These are phyloP conservation scores for Pseudomugil gertrudae DNA, from an alignment of 2,797 vertebrate genomes.

Conservation along the genomic window DNA sequence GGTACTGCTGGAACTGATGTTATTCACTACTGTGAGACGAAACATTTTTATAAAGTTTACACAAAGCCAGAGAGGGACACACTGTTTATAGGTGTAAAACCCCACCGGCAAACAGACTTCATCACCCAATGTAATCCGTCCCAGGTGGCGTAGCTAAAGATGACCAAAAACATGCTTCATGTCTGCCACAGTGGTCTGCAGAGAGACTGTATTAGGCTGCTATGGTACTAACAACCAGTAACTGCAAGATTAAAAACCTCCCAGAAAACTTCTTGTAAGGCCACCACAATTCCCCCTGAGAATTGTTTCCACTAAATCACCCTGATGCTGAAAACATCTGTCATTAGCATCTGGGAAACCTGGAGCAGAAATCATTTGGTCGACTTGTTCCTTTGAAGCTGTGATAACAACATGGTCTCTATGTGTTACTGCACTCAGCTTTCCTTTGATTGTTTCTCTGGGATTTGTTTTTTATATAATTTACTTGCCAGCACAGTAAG, in stretches of 20 bases:
- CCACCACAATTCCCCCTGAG: slow-evolving; percentile 33
- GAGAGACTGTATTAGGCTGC: slow-evolving; percentile 61
- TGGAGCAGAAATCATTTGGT: background rate
- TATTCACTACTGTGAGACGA: background rate
- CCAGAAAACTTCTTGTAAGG: slow-evolving; percentile 21
- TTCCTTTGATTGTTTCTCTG: no score
- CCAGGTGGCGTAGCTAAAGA: slow-evolving; percentile 50
- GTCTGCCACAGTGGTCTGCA: slow-evolving; percentile 48
- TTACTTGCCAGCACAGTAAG: background rate
- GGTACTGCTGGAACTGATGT: background rate
- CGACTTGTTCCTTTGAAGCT: background rate
- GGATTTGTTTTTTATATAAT: background rate
- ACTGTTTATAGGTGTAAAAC: slow-evolving; percentile 37
- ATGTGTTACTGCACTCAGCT: background rate
- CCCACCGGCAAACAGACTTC: slow-evolving; percentile 23
- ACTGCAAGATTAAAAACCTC: slow-evolving; percentile 58
- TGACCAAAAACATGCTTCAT: slow-evolving; percentile 51
- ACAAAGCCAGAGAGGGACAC: slow-evolving; percentile 16
- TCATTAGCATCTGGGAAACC: background rate
- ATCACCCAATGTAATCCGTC: slow-evolving; percentile 36
- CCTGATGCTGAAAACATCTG: slow-evolving; percentile 4
- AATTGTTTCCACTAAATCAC: slow-evolving; percentile 20
- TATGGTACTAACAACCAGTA: slow-evolving; percentile 62
- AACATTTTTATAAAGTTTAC: slow-evolving; percentile 15
- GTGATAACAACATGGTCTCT: background rate